phyloP scores from a whole-genome alignment of 1,140 invertebrate genomes.

The Solenopsis invicta region DNA sequence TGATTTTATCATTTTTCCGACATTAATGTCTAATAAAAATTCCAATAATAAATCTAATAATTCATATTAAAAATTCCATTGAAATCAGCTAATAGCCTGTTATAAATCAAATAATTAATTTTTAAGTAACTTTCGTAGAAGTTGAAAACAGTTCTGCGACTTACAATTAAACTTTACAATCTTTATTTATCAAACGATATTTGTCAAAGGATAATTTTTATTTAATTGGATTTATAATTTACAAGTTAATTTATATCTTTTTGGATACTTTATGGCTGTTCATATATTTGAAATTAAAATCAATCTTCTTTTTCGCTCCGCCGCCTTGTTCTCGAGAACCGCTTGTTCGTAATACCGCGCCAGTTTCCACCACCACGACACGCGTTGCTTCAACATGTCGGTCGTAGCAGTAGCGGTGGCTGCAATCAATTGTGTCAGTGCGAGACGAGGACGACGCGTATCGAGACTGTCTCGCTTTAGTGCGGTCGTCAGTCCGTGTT shows the following conservation, averaged over 20 bases:
- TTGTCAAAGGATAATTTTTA: no score
- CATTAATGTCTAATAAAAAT: neutral
- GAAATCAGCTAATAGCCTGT: neutral
- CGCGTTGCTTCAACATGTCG: neutral
- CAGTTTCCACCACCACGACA: neutral
- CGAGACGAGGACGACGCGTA: neutral
- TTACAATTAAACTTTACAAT: neutral
- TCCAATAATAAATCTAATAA: neutral
- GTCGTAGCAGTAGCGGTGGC: neutral
- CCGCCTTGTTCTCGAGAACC: neutral
- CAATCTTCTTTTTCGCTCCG: neutral
- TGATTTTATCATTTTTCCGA: neutral
- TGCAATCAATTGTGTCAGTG: slow-evolving; percentile 4
- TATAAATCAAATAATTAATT: no score
- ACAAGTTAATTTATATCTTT: no score
- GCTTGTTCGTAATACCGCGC: slow-evolving; percentile 26
- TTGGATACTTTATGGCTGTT: neutral
- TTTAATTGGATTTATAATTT: neutral
- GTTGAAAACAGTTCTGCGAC: neutral
- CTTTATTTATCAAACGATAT: neutral
- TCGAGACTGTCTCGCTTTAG: neutral
- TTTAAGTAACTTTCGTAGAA: neutral
- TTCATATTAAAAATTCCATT: neutral
- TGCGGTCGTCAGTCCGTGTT: neutral
- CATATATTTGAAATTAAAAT: neutral